These are phyloP conservation scores for Lophura swinhoii DNA, from an alignment of 2,797 vertebrate genomes.

Conservation along the genomic window DNA sequence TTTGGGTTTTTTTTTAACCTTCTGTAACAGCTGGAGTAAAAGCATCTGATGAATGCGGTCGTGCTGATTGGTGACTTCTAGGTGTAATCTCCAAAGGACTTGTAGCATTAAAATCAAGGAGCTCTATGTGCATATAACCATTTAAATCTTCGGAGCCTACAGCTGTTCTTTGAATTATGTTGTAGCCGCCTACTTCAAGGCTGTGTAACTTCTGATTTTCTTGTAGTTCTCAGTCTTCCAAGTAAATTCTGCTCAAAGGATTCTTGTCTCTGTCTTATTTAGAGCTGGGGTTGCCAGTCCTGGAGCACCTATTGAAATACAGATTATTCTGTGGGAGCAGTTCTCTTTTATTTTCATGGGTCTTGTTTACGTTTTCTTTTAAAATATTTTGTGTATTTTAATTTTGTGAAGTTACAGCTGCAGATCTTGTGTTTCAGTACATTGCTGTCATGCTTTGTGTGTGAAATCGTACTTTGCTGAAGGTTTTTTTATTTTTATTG, in stretches of 20 bases:
- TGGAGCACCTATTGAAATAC: not conserved
- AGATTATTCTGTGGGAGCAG: not conserved
- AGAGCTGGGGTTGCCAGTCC: not conserved
- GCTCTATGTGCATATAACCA: not conserved
- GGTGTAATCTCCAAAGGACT: slow-evolving; percentile 17
- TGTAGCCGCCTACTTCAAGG: not conserved
- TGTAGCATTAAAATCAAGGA: slow-evolving; percentile 32
- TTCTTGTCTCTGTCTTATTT: not conserved
- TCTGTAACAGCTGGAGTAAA: not conserved
- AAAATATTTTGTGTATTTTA: not conserved
- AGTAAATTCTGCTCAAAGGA: slow-evolving; percentile 1
- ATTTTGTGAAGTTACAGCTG: not conserved
- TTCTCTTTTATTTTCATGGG: not conserved
- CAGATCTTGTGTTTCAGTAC: not conserved
- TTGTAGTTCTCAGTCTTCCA: not conserved
- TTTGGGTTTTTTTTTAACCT: not conserved
- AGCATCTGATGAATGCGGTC: not conserved
- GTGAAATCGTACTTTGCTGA: not conserved
- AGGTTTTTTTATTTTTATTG: not conserved
- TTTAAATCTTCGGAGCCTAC: slow-evolving; percentile 33
- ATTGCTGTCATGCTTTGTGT: not conserved
- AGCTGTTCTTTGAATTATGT: slow-evolving; percentile 25
- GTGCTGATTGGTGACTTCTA: not conserved
- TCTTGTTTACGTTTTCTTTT: not conserved
- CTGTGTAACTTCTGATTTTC: not conserved